Percentiles rank a stretch among this genome's conserved stretches.
phyloP scores from a whole-genome alignment of 1,140 invertebrate species.

The Pseudomyrmex concolor region DNA sequence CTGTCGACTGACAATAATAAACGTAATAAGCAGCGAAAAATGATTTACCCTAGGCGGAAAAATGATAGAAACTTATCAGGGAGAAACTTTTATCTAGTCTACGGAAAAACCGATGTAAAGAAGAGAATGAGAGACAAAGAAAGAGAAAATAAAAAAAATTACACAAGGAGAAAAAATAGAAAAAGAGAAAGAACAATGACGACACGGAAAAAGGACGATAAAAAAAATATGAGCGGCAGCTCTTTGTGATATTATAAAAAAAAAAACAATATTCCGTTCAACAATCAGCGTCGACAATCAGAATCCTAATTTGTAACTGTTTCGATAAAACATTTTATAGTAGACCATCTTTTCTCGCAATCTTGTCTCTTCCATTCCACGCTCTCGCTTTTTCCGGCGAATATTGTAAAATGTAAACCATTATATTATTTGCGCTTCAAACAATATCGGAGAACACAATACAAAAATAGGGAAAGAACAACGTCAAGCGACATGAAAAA shows the following conservation, averaged over 20 bases:
- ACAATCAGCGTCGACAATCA: not conserved
- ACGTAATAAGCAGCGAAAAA: slow-evolving; percentile 69
- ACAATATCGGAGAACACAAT: slow-evolving; percentile 7
- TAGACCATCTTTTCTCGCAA: slow-evolving; percentile 4
- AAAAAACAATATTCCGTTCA: slow-evolving; percentile 3
- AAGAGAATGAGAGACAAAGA: not conserved
- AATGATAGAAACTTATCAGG: slow-evolving; percentile 47
- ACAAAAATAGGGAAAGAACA: slow-evolving; percentile 13
- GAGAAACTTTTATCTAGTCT: slow-evolving; percentile 52
- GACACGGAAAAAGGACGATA: slow-evolving; percentile 27
- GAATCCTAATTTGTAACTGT: slow-evolving; percentile 24
- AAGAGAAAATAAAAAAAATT: not conserved
- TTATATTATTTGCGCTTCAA: slow-evolving; percentile 26
- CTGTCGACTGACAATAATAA: slow-evolving; percentile 68
- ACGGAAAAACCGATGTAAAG: slow-evolving; percentile 38
- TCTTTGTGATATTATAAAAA: slow-evolving; percentile 41
- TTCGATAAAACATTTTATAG: slow-evolving; percentile 17
- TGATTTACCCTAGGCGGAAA: slow-evolving; percentile 45
- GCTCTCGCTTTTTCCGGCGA: not conserved
- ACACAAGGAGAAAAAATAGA: not conserved
- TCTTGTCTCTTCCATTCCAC: slow-evolving; percentile 6
- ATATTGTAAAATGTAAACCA: slow-evolving; percentile 7
- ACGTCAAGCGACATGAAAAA: slow-evolving; percentile 28
- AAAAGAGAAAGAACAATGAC: not conserved
- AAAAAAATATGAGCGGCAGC: not conserved